Evolutionary conservation across 2,888 invertebrate species (phyloP).

Genomic region (Taenaris catops): DNA sequence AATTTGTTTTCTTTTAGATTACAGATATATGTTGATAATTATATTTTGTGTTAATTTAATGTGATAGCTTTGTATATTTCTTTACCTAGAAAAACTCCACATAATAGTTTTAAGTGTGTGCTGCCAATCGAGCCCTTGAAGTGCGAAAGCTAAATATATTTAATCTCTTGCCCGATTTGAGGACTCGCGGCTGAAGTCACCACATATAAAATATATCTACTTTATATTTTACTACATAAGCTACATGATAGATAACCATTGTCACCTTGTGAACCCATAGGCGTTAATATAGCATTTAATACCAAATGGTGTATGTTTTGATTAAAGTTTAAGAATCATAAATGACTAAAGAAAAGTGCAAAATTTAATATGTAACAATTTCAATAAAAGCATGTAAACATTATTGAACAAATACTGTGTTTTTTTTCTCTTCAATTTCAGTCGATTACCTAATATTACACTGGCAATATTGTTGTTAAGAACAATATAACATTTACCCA

Average conservation of each 20-base stretch:
- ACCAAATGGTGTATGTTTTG: slow-evolving; percentile 76
- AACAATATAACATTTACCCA: slow-evolving; percentile 45
- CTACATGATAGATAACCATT: slow-evolving; percentile 60
- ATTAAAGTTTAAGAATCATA: slow-evolving; percentile 69
- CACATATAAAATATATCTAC: slow-evolving; percentile 35
- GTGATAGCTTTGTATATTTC: slow-evolving; percentile 78
- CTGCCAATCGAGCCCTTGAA: slow-evolving; percentile 1
- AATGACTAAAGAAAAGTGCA: slow-evolving; percentile 72
- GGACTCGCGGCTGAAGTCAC: slow-evolving; percentile 19
- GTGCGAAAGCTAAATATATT: slow-evolving; percentile 5
- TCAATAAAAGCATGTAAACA: slow-evolving; percentile 77
- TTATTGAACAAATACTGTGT: slow-evolving; percentile 54
- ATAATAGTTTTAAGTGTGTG: slow-evolving; percentile 21
- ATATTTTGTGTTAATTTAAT: slow-evolving; percentile 78
- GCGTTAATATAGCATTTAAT: slow-evolving; percentile 76
- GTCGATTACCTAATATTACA: no score
- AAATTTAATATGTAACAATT: slow-evolving; percentile 77
- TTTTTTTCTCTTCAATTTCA: slow-evolving; percentile 40
- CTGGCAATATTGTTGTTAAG: slow-evolving; percentile 35
- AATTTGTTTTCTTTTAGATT: slow-evolving; percentile 67
- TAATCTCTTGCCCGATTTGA: slow-evolving; percentile 8
- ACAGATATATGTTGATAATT: slow-evolving; percentile 72
- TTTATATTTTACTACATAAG: slow-evolving; percentile 43
- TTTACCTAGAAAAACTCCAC: slow-evolving; percentile 58
- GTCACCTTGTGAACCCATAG: slow-evolving; percentile 59